phyloP scores from a whole-genome alignment of 2,113 vertebrate species.

The Rhineura floridana region DNA sequence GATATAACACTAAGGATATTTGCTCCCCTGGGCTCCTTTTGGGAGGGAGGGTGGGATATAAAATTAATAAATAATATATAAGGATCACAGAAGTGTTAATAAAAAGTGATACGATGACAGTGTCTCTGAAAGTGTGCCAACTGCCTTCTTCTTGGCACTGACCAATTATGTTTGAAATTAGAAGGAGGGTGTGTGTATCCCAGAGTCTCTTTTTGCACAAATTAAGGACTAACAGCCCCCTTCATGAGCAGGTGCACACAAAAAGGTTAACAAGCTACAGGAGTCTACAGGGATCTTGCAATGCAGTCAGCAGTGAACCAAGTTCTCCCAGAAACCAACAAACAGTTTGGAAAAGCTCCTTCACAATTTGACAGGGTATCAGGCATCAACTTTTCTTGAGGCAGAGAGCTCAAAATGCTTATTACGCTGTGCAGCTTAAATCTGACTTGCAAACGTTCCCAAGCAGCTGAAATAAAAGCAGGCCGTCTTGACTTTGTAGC shows the following conservation, averaged over 20 bases:
- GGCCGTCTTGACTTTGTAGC: neutral
- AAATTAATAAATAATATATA: too few relatives aligned
- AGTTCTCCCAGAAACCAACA: neutral
- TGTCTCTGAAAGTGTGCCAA: neutral
- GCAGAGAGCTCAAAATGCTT: neutral
- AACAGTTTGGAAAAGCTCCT: neutral
- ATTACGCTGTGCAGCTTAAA: neutral
- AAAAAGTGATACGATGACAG: too few relatives aligned
- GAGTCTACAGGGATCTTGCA: neutral
- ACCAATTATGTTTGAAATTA: neutral
- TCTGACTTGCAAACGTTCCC: slow-evolving; percentile 16
- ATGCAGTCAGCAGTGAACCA: neutral
- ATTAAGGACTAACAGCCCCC: neutral
- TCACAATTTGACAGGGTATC: neutral
- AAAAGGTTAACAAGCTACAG: neutral
- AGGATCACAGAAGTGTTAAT: too few relatives aligned
- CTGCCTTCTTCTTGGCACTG: neutral
- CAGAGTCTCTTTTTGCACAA: neutral
- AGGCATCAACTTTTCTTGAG: neutral
- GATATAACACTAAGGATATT: too few relatives aligned
- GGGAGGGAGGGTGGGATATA: too few relatives aligned
- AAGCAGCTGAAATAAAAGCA: neutral
- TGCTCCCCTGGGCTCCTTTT: too few relatives aligned
- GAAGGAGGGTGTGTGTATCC: neutral
- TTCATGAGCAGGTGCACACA: neutral